These are phyloP conservation scores for Odontamblyopus lacepedii DNA, from an alignment of 2,797 vertebrate species.

Conservation along the genomic window DNA sequence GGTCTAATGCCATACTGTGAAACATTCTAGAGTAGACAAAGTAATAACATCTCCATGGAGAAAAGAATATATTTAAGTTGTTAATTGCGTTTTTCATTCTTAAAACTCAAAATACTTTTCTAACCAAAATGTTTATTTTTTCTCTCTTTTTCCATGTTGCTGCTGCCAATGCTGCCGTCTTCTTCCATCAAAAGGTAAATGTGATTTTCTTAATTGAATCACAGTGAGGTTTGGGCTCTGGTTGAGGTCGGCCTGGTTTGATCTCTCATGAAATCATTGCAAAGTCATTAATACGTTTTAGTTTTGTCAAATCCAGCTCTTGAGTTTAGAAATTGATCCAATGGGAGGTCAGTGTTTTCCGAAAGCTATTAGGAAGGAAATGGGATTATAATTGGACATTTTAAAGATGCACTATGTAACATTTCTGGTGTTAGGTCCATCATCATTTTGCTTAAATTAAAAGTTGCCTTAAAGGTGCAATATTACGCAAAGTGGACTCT, in stretches of 20 bases:
- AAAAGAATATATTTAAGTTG: no score
- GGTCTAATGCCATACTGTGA: no score
- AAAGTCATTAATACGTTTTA: background rate
- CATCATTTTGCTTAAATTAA: no score
- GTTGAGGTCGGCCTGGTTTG: background rate
- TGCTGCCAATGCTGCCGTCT: conserved; percentile 31
- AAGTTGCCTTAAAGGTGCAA: no score
- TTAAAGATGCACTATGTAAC: background rate
- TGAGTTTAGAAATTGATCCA: background rate
- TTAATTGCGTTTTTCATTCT: no score
- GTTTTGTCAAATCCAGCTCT: background rate
- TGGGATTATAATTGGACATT: background rate
- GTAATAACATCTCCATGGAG: no score
- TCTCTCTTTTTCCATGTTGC: conserved; percentile 62
- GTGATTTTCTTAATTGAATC: background rate
- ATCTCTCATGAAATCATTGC: background rate
- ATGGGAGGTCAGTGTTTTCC: background rate
- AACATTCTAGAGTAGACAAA: no score
- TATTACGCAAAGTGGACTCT: no score
- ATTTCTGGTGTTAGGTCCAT: no score
- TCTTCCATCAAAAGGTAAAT: conserved; percentile 65
- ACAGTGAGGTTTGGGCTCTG: background rate
- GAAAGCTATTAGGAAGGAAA: background rate
- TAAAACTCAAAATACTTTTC: background rate
- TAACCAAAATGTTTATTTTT: conserved; percentile 37